phyloP scores from a whole-genome alignment of 2,113 vertebrate species.

The Cyanoliseus patagonus region DNA sequence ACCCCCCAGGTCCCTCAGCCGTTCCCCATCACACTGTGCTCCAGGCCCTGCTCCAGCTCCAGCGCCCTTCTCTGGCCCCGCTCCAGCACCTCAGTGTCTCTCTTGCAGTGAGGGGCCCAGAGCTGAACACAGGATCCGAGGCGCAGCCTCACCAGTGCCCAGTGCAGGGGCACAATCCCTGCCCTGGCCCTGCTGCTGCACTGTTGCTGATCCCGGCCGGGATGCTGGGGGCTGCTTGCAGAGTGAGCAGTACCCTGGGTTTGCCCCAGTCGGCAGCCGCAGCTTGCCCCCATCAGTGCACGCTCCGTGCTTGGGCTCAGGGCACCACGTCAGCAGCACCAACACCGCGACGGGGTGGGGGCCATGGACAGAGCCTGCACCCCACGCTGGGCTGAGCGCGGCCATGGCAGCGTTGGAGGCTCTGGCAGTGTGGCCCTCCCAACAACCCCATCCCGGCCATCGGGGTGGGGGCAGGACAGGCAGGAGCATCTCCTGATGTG shows the following conservation, averaged over 20 bases:
- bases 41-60: too few relatives aligned
- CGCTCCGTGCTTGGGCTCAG: neutral
- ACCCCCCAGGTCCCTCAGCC: too few relatives aligned
- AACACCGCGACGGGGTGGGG: neutral
- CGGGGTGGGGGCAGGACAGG: neutral
- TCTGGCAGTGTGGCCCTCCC: neutral
- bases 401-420: neutral
- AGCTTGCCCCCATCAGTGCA: rapidly evolving
- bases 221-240: neutral
- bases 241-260: neutral
- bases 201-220: neutral
- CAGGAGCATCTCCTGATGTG: neutral
- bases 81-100: too few relatives aligned
- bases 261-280: neutral
- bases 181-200: neutral
- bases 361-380: neutral
- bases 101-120: too few relatives aligned
- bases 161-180: neutral
- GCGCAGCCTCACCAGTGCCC: too few relatives aligned
- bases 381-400: rapidly evolving
- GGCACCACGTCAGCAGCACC: neutral
- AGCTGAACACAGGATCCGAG: too few relatives aligned
- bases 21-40: too few relatives aligned
- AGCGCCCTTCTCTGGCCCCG: too few relatives aligned
- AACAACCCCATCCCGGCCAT: rapidly evolving